phyloP scores from a whole-genome alignment of 1,140 invertebrate species.

The Aphaenogaster ashmeadi region DNA sequence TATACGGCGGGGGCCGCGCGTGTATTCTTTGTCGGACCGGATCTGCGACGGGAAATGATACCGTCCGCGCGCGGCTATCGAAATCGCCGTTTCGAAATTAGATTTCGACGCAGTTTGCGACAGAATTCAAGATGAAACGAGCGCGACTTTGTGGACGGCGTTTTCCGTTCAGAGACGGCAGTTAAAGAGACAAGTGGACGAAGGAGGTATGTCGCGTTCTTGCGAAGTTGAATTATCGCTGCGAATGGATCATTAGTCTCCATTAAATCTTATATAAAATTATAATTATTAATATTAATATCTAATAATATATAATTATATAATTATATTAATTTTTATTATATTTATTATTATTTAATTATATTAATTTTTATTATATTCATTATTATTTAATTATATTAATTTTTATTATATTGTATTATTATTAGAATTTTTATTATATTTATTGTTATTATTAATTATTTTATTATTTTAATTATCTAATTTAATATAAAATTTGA shows the following conservation, averaged over 20 bases:
- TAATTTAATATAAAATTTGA: background rate
- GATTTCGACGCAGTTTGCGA: slow-evolving; percentile 10
- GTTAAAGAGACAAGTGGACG: background rate
- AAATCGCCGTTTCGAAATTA: slow-evolving; percentile 26
- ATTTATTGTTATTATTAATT: too few species aligned
- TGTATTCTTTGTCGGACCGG: slow-evolving; percentile 20
- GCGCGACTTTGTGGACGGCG: background rate
- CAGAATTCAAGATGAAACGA: slow-evolving; percentile 20
- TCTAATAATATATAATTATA: too few species aligned
- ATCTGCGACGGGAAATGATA: slow-evolving; percentile 43
- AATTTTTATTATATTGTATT: too few species aligned
- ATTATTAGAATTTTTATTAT: too few species aligned
- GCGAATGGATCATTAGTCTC: slow-evolving; percentile 30
- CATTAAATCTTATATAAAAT: slow-evolving; percentile 1
- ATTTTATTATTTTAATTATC: too few species aligned
- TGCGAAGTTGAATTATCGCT: slow-evolving; percentile 9
- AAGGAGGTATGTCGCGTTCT: background rate
- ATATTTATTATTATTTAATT: too few species aligned
- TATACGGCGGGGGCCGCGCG: background rate
- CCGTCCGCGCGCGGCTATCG: slow-evolving; percentile 8
- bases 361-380: too few species aligned
- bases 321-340: too few species aligned
- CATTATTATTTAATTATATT: too few species aligned
- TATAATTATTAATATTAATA: too few species aligned
- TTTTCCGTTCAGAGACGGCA: background rate